These are phyloP conservation scores for Pseudochirops cupreus DNA, from an alignment of 2,797 vertebrate species.

Conservation along the genomic window DNA sequence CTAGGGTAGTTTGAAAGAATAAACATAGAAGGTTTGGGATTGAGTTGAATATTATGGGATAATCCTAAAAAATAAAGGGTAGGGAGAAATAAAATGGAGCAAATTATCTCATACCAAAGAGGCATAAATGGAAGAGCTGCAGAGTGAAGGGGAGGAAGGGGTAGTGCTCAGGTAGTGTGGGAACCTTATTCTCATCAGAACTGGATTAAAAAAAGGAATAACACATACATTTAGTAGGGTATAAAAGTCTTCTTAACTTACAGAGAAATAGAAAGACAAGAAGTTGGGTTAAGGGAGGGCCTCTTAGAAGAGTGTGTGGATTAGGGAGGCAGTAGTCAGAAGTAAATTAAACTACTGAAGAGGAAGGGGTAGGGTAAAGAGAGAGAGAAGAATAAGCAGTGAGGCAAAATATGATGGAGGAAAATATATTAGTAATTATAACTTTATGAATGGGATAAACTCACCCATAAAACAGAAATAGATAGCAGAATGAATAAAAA, in stretches of 20 bases:
- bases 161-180: too few relatives aligned
- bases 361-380: too few relatives aligned
- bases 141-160: too few relatives aligned
- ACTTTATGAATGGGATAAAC: neutral
- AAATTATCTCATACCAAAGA: neutral
- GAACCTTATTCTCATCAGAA: neutral
- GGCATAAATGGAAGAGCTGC: neutral
- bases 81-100: neutral
- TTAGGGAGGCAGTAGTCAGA: neutral
- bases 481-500: neutral
- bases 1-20: too few relatives aligned
- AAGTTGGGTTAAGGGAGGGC: neutral
- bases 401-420: too few relatives aligned
- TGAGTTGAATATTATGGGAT: too few relatives aligned
- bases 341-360: neutral
- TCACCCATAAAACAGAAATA: neutral
- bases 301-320: neutral
- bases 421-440: neutral
- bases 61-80: neutral
- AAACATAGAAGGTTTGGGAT: too few relatives aligned
- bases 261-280: neutral
- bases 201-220: neutral
- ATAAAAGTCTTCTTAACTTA: neutral
- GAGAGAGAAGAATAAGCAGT: too few relatives aligned
- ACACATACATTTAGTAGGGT: neutral